These are phyloP conservation scores for Poeciliopsis gracilis DNA, from an alignment of 2,797 vertebrate species.

Conservation along the genomic window DNA sequence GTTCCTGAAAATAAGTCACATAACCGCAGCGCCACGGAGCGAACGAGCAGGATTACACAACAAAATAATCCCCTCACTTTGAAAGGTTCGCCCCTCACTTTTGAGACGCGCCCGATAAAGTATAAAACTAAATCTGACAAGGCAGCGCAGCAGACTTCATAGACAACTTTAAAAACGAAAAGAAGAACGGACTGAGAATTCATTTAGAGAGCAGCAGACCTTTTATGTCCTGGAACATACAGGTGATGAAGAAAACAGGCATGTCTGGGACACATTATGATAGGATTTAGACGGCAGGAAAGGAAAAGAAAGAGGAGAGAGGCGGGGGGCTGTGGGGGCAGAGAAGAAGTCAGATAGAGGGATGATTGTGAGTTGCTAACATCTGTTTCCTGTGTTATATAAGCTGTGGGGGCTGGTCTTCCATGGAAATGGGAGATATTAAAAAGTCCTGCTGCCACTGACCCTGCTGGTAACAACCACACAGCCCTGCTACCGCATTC, in stretches of 20 bases:
- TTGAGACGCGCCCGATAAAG: conserved; percentile 11
- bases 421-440: conserved; percentile 68
- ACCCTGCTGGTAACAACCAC: conserved; percentile 55
- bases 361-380: conserved; percentile 73
- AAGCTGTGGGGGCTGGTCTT: conserved; percentile 73
- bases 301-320: conserved; percentile 23
- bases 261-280: conserved; percentile 22
- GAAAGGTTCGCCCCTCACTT: conserved; percentile 22
- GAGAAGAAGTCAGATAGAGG: conserved; percentile 26
- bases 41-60: conserved; percentile 56
- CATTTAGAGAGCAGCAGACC: conserved; percentile 15
- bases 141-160: conserved; percentile 22
- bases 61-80: conserved; percentile 58
- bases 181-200: conserved; percentile 25
- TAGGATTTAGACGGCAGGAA: conserved; percentile 30
- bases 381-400: conserved; percentile 82
- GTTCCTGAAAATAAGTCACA: conserved; percentile 28
- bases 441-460: conserved; percentile 69
- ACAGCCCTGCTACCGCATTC: conserved; percentile 41
- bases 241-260: conserved; percentile 37
- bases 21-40: conserved; percentile 3
- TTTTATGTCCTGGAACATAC: not conserved
- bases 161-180: conserved; percentile 17
- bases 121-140: conserved; percentile 12
- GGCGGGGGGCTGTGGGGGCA: not conserved